Conservation (phyloP, 2,888 invertebrate genomes). For the Lumbricus terrestris region DNA sequence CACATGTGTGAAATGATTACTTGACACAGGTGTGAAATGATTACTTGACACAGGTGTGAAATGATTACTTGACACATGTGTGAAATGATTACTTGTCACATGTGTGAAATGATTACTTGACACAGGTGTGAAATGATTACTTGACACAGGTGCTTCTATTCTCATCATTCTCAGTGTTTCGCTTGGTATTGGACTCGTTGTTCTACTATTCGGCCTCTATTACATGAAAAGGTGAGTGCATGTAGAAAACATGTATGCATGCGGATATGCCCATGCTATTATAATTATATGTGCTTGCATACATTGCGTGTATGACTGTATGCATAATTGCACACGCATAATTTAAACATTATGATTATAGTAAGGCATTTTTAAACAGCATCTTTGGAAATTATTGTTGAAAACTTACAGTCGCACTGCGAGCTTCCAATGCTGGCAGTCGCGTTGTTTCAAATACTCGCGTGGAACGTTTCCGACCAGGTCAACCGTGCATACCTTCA, state of each 20-base stretch:
- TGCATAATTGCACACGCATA: no score
- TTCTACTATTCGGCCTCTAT: constrained; percentile 31
- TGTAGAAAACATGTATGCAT: background rate
- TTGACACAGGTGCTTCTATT: constrained; percentile 29
- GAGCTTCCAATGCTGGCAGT: no score
- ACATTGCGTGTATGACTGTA: background rate
- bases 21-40: constrained; percentile 20
- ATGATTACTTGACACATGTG: constrained; percentile 16
- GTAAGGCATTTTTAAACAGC: no score
- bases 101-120: background rate
- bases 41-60: constrained; percentile 16
- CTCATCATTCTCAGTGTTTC: constrained; percentile 32
- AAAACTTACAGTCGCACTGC: no score
- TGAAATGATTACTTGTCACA: no score
- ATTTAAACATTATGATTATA: background rate
- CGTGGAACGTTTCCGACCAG: no score
- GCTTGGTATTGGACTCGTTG: constrained; percentile 29
- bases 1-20: background rate
- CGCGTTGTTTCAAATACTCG: no score
- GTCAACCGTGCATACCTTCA: no score
- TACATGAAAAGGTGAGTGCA: constrained; percentile 34
- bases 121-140: constrained; percentile 8
- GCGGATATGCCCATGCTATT: background rate
- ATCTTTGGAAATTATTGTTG: no score
- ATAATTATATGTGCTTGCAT: background rate